Conservation (phyloP, 2,113 vertebrate species). For the Thalassoma bifasciatum region DNA sequence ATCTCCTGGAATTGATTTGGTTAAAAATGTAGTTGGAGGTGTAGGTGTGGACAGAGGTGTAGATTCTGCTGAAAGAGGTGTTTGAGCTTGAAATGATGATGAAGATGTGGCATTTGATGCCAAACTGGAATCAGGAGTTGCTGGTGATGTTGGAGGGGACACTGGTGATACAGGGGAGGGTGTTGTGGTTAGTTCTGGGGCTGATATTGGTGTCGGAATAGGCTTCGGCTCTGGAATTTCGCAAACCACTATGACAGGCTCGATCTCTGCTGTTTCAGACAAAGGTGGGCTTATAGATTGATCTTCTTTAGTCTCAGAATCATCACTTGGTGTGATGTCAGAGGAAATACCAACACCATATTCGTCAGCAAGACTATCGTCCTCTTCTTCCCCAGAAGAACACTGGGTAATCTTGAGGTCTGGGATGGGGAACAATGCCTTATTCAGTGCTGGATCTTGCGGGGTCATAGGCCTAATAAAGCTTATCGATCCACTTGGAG, state of each 20-base stretch:
- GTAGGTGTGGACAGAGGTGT: conserved; percentile 76
- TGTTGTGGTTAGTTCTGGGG: conserved; percentile 74
- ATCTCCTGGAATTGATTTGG: conserved; percentile 44
- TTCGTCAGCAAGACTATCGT: conserved; percentile 89
- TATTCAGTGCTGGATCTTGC: conserved; percentile 83
- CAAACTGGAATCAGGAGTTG: conserved; percentile 75
- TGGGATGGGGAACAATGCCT: conserved; percentile 91
- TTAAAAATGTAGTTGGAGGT: conserved; percentile 62
- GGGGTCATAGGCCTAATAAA: conserved; percentile 75
- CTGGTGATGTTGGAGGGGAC: conserved; percentile 75
- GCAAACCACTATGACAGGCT: conserved; percentile 87
- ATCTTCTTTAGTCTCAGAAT: conserved; percentile 84
- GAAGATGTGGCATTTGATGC: conserved; percentile 76
- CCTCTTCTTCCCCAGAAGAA: conserved; percentile 94
- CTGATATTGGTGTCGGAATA: conserved; percentile 81
- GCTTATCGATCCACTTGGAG: conserved; percentile 65
- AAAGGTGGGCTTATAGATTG: conserved; percentile 75
- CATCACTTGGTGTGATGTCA: conserved; percentile 87
- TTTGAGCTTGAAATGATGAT: conserved; percentile 71
- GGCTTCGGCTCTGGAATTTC: conserved; percentile 86
- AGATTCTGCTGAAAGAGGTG: conserved; percentile 74
- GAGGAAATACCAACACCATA: conserved; percentile 84
- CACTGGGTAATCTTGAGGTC: conserved; percentile 98
- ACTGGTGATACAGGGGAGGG: conserved; percentile 74
- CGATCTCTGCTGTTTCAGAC: conserved; percentile 84